phyloP scores from a whole-genome alignment of 1,140 invertebrate species.

The Phenacoccus solenopsis region DNA sequence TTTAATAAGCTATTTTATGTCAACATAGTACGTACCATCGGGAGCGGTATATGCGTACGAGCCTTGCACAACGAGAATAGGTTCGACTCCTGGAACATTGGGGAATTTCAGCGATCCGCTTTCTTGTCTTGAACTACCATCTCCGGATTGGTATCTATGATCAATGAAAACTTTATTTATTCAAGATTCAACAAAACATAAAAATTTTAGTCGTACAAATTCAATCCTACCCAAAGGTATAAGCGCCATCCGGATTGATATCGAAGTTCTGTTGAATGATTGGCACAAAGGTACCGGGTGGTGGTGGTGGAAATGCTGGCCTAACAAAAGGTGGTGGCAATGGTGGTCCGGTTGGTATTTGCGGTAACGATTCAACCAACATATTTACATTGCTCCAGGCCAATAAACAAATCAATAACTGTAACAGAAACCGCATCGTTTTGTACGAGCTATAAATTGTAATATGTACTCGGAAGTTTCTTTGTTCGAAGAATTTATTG shows the following conservation, averaged over 20 bases:
- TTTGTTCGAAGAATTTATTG: not conserved
- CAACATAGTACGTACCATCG: constrained; percentile 34
- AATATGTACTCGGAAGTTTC: not conserved
- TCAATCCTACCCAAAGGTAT: constrained; percentile 27
- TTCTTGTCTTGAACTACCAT: constrained; percentile 28
- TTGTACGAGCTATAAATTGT: not conserved
- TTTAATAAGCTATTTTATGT: too few relatives aligned
- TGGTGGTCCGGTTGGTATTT: not conserved
- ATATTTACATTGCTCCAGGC: not conserved
- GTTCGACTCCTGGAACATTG: constrained; percentile 24
- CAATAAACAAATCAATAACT: constrained; percentile 8
- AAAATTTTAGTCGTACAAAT: not conserved
- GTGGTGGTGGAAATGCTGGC: not conserved
- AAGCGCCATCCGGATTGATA: constrained; percentile 30
- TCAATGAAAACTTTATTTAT: too few relatives aligned
- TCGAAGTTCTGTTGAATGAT: constrained; percentile 29
- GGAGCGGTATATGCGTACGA: constrained; percentile 43
- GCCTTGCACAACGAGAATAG: constrained; percentile 34
- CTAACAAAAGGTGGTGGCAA: not conserved
- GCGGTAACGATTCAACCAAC: not conserved
- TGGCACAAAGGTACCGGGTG: constrained; percentile 26
- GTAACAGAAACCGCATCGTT: not conserved
- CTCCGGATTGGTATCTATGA: constrained; percentile 28
- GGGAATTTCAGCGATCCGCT: constrained; percentile 24
- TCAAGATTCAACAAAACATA: not conserved